Conservation (phyloP, 2,113 vertebrate species). For the Bufo gargarizans region DNA sequence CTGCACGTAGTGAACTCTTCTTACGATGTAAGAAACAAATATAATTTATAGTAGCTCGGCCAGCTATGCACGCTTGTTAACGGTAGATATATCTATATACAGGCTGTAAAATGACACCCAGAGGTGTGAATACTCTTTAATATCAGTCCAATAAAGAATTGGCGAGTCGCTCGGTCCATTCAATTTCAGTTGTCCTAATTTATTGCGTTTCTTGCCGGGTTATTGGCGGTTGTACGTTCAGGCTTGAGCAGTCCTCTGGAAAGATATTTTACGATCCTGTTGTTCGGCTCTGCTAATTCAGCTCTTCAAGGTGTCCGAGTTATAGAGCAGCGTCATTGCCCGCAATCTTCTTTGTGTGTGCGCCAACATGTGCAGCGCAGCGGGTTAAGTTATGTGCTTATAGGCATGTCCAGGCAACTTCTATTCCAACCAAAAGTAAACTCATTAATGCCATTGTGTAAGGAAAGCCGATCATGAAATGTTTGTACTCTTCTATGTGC, state of each 20-base stretch:
- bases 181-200: background rate
- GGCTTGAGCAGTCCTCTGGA: background rate
- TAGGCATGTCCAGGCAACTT: slow-evolving; percentile 4
- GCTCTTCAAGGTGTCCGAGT: slow-evolving; percentile 3
- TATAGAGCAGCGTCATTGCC: background rate
- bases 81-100: too few species aligned
- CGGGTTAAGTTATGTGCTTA: background rate
- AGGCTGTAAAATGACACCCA: too few species aligned
- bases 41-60: too few species aligned
- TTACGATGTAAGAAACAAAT: too few species aligned
- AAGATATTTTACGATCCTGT: slow-evolving; percentile 15
- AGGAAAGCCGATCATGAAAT: background rate
- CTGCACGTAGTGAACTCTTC: too few species aligned
- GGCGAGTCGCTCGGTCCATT: background rate
- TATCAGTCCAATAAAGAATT: background rate
- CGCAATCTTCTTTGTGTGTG: background rate
- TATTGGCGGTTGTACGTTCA: background rate
- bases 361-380: background rate
- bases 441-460: background rate
- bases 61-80: too few species aligned
- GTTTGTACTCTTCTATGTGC: background rate
- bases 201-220: background rate
- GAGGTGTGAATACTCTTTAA: too few species aligned
- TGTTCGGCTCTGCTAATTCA: slow-evolving; percentile 4
- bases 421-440: background rate